phyloP scores from a whole-genome alignment of 2,888 invertebrate genomes.

The Nemotelus nigrinus region DNA sequence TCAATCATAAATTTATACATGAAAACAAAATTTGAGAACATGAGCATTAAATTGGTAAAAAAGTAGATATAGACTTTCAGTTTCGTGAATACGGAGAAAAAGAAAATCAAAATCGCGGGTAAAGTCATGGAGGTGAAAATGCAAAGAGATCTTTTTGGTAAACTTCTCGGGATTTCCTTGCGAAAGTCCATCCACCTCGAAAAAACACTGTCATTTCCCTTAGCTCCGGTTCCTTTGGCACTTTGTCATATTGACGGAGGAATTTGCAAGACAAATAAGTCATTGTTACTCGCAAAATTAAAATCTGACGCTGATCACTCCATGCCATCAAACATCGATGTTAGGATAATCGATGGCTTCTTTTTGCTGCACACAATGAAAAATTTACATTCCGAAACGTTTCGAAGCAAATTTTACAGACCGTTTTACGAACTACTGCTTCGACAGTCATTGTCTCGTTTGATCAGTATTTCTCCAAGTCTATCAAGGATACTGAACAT shows the following conservation, averaged over 20 bases:
- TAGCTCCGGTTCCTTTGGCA: constrained; percentile 56
- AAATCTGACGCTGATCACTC: constrained; percentile 48
- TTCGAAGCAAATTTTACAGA: constrained; percentile 53
- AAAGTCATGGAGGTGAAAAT: constrained; percentile 55
- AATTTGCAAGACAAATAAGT: constrained; percentile 56
- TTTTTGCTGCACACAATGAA: constrained; percentile 56
- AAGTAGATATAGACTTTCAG: too few species aligned
- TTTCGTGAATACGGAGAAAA: too few species aligned
- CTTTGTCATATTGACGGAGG: constrained; percentile 56
- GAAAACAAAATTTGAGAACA: too few species aligned
- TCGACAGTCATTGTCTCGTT: constrained; percentile 51
- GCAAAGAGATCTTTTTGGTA: constrained; percentile 56
- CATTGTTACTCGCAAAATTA: constrained; percentile 52
- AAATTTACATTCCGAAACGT: constrained; percentile 55
- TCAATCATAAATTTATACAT: too few species aligned
- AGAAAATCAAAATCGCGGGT: constrained; percentile 49
- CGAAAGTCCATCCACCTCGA: constrained; percentile 50
- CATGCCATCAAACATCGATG: constrained; percentile 51
- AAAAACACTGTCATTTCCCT: constrained; percentile 55
- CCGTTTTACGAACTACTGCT: constrained; percentile 51
- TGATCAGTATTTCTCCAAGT: constrained; percentile 52
- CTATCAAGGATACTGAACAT: constrained; percentile 54
- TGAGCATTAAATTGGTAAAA: too few species aligned
- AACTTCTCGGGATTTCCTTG: constrained; percentile 54
- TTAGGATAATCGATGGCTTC: constrained; percentile 58